Base-by-base conservation (phyloP, 2,113 vertebrate genomes). In the Ramphastos sulfuratus region DNA sequence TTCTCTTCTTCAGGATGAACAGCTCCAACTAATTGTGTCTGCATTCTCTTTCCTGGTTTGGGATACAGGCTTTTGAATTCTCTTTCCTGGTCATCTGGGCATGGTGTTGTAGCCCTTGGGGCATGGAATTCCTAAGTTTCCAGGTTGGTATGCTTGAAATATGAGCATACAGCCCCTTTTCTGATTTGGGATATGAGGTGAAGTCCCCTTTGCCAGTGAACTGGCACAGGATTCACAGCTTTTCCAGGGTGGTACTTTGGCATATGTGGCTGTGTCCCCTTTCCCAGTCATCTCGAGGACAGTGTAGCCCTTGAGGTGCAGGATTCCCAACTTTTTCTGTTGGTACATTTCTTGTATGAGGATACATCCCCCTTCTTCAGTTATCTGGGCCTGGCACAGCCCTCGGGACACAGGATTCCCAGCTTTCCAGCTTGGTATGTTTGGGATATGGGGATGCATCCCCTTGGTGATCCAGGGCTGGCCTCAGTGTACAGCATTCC, bases 111-210 rank as follows among this genome's bases (percentile, higher is more conserved):
- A 50, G 48, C 21, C 28, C 70, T 50, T 8, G 0, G 33, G 12
- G 35, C 42, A 2, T 17, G 52, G 48, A 39, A 31, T 28, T 84
- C 44, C 56, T 44, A 14, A 2, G 28, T 76, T 80, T 44, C 30
- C 54, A 33, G 54, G 61, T 2, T 9, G 28, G 31, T 42, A 2
- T 0, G 2, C 37, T 28, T 66, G 46, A 23, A 18, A 12, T 39
- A 6, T 9, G 21, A 9, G 23, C 10, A 21, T 39, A 10, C 10
- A 31, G 7, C 33, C 7, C 10, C 5, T 48, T 82, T 37, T 7
- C 39, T 44, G 30, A 15, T 12, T 7, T 25, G 65, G 37, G 7
- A 4, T 18, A 25, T 12, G 25, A 35, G 17, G 37, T 8, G n/a
- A 14, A 1, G 6, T 44, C 15, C 15, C 10, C 15, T 72, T 64